Conservation (phyloP, 2,888 invertebrate species). For the Cotesia congregata region DNA sequence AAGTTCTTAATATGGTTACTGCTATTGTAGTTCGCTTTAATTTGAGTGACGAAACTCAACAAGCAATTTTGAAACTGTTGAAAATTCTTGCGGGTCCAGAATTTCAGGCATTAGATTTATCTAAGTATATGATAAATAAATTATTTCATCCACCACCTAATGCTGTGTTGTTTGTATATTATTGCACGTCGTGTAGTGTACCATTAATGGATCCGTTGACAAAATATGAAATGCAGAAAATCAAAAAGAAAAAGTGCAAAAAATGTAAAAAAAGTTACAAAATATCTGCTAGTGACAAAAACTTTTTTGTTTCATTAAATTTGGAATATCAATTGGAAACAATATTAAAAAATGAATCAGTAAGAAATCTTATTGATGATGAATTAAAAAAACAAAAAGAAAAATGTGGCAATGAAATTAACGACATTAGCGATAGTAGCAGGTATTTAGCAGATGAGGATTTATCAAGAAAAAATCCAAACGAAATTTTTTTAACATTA, state of each 20-base stretch:
- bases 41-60: conserved; percentile 29
- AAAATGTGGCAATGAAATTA: neutral
- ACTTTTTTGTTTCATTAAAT: conserved; percentile 41
- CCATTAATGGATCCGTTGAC: conserved; percentile 7
- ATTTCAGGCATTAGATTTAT: conserved; percentile 28
- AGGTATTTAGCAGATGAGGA: conserved; percentile 23
- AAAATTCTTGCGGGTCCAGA: conserved; percentile 41
- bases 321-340: conserved; percentile 40
- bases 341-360: conserved; percentile 23
- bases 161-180: conserved; percentile 13
- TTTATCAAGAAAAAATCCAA: conserved; percentile 11
- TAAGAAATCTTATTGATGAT: conserved; percentile 7
- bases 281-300: conserved; percentile 9
- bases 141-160: neutral
- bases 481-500: conserved; percentile 41
- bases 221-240: conserved; percentile 4
- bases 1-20: conserved; percentile 29
- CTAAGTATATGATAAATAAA: conserved; percentile 22
- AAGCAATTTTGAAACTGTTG: conserved; percentile 26
- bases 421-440: conserved; percentile 36
- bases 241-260: neutral
- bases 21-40: conserved; percentile 32
- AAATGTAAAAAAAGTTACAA: conserved; percentile 5
- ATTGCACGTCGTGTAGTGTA: conserved; percentile 9
- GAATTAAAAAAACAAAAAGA: conserved; percentile 6